Base-by-base conservation (phyloP, 2,888 invertebrate species). In the Epistrophe eligans region DNA sequence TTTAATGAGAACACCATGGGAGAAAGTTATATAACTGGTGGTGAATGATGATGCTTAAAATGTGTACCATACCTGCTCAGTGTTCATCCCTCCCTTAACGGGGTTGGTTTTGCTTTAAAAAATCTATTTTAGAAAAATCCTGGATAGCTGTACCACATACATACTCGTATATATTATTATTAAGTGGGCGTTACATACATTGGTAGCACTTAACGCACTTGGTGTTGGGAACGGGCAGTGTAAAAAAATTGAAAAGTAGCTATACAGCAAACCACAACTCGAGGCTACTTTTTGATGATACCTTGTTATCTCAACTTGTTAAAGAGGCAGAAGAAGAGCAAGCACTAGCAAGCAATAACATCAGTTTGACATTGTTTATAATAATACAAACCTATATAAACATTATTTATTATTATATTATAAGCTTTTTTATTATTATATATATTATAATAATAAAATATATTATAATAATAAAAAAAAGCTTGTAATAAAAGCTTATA, bases 111-210 rank as follows among this genome's bases (percentile, higher is more conserved):
- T 7, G 15, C 52, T 62, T 62, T 19, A 3, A 24, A 24, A 24
- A 1, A 24, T 24, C 3, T 24, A 24, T 24, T 24, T 24, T 2
- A 35, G 11, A n/a, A 60, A 35, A 11, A 58, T 17, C 3, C 10
- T 2, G 11, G 10, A 50, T 19, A 48, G 17, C 48, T 17, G n/a
- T n/a, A 24, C 24, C 24, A 24, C 24, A 24, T 24, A 24, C 9
- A 9, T 8, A 35, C 35, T 35, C 35, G 1, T 48, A 50, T 9
- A 17, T 1, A 50, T 40, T 48, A 40, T 64, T n/a, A 72, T 24
- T 24, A 24, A 72, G 73, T 73, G 79, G 73, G 79, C 73, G 79
- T 73, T 71, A 28, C 70, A 55, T 17, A 43, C n/a, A n/a, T n/a
- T n/a, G n/a, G n/a, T n/a, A 24, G 52, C 64, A 52, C 52, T 50